phyloP scores from a whole-genome alignment of 1,140 invertebrate species.

The Samia ricini region DNA sequence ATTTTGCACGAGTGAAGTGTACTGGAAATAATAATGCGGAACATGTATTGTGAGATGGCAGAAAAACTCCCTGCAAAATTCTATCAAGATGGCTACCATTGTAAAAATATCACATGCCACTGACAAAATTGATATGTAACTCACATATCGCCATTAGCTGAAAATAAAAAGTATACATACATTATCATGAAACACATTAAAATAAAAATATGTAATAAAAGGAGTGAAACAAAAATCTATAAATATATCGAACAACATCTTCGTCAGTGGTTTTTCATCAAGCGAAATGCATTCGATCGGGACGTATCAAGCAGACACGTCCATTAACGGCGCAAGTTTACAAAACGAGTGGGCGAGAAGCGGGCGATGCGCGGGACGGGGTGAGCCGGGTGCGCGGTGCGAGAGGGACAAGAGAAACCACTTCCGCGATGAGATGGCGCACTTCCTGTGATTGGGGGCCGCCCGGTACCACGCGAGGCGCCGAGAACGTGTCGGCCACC shows the following conservation, averaged over 20 bases:
- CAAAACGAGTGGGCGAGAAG: slow-evolving; percentile 38
- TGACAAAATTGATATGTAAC: too few relatives aligned
- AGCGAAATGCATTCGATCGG: slow-evolving; percentile 60
- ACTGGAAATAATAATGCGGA: too few relatives aligned
- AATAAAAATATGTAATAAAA: too few relatives aligned
- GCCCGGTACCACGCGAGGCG: slow-evolving; percentile 26
- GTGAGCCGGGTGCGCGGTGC: slow-evolving; percentile 20
- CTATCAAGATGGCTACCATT: too few relatives aligned
- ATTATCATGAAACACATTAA: too few relatives aligned
- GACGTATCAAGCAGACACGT: slow-evolving; percentile 55
- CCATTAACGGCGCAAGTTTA: slow-evolving; percentile 63
- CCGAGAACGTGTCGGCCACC: slow-evolving; percentile 26
- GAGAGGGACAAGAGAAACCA: slow-evolving; percentile 73
- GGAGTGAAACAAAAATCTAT: too few relatives aligned
- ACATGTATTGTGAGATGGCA: too few relatives aligned
- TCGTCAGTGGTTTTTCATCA: slow-evolving; percentile 42
- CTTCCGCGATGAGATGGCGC: slow-evolving; percentile 78
- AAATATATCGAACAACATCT: background rate
- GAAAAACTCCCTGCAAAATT: too few relatives aligned
- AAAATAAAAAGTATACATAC: too few relatives aligned
- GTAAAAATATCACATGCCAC: too few relatives aligned
- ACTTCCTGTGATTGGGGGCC: slow-evolving; percentile 78
- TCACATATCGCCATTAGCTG: too few relatives aligned
- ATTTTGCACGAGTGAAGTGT: too few relatives aligned
- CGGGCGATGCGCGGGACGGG: background rate